Evolutionary conservation across 2,113 vertebrate species (phyloP), one percentile per base, ranked within the genome.

Genomic region (Semnornis frantzii): DNA sequence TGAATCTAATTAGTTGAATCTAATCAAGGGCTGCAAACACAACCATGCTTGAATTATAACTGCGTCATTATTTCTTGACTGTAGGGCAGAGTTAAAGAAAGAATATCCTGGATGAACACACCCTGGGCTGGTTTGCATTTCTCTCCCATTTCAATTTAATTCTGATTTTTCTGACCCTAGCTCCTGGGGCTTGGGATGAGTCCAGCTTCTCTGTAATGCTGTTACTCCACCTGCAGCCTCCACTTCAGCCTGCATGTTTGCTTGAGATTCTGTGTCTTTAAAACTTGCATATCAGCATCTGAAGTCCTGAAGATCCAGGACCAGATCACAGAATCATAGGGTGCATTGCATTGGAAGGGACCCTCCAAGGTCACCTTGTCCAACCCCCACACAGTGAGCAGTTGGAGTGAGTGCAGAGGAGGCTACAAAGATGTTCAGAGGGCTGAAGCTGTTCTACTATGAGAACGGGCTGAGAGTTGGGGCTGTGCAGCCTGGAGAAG

Each of bases 21-120:
- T 95, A 95, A 94, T 96, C 93, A 95, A 94, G 85, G 76, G 82
- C 92, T 90, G 60, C 72, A 94, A 88, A 88, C 72, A 71, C 33
- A 95, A 92, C 85, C 76, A 64, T 86, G 73, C 82, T 90, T 37
- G 7, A 90, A 91, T 94, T 96, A 39, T 83, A 88, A 85, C 82
- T 88, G 82, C 19, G 8, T 96, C 94, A 93, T 93, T 94, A 90
- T 83, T 96, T 95, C 82, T 93, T 96, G 87, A 90, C 92, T 95
- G 92, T 96, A 96, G 92, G 96, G 93, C 93, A 96, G 90, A 96
- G 88, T 74, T 82, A 88, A 93, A 90, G 94, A 95, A 94, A 88
- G 96, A 96, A 81, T 92, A 96, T 96, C 92, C 92, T 83, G 82
- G 81, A 83, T 66, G 94, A 96, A 90, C 93, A 96, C 92, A 74